These are phyloP conservation scores for Vesta saturnalis DNA, from an alignment of 2,888 invertebrate genomes.

Conservation along the genomic window DNA sequence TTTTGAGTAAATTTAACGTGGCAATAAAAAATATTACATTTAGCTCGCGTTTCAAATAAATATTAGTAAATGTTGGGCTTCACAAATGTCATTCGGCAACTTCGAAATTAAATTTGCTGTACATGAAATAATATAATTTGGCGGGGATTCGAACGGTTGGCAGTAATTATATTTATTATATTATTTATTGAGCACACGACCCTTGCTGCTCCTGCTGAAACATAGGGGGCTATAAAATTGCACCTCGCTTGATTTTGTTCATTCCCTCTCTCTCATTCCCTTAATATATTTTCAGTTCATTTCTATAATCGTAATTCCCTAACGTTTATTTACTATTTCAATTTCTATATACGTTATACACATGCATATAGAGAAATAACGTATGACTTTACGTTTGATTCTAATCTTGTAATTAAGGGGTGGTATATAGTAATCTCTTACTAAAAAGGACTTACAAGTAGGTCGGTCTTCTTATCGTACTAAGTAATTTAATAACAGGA, in stretches of 20 bases:
- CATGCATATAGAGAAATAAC: background rate
- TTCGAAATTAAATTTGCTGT: slow-evolving; percentile 53
- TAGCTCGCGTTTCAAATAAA: slow-evolving; percentile 38
- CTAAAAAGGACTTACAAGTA: slow-evolving; percentile 33
- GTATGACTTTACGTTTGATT: background rate
- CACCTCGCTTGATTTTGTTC: slow-evolving; percentile 31
- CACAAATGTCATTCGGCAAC: slow-evolving; percentile 49
- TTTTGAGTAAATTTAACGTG: slow-evolving; percentile 2
- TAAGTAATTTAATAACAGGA: slow-evolving; percentile 40
- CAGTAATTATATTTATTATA: slow-evolving; percentile 53
- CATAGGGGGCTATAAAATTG: slow-evolving; percentile 34
- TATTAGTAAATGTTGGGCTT: slow-evolving; percentile 50
- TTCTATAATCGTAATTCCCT: slow-evolving; percentile 9
- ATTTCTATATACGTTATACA: background rate
- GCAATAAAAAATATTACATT: slow-evolving; percentile 23
- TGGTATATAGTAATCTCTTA: slow-evolving; percentile 28
- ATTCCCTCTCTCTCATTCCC: background rate
- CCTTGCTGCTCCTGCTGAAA: slow-evolving; percentile 39
- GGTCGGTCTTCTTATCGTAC: slow-evolving; percentile 38
- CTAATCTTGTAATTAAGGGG: background rate
- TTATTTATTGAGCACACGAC: slow-evolving; percentile 50
- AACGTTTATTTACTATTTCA: background rate
- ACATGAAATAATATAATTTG: slow-evolving; percentile 55
- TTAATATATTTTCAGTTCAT: slow-evolving; percentile 1
- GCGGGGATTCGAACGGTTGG: slow-evolving; percentile 45